Conservation (phyloP, 1,140 invertebrate species). For the Drosophila murphyi region DNA sequence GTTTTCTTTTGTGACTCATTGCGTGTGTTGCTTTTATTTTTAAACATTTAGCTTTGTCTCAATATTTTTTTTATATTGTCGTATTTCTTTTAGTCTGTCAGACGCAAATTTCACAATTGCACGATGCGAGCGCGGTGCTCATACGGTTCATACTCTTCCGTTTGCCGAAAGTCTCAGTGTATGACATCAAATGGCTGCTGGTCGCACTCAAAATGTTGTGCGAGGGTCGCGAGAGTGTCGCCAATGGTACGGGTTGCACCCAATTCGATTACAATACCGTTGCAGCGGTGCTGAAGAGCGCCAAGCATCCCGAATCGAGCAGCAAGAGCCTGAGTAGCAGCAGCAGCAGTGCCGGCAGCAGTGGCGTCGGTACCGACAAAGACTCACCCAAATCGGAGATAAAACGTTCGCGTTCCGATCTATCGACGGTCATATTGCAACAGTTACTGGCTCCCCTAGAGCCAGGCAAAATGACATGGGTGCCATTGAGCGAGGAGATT, state of each 20-base stretch:
- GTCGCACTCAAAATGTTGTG: constrained; percentile 79
- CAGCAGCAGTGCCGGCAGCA: constrained; percentile 70
- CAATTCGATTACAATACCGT: constrained; percentile 77
- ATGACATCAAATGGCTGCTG: constrained; percentile 79
- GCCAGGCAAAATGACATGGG: constrained; percentile 79
- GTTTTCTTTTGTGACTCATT: constrained; percentile 17
- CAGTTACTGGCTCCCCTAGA: constrained; percentile 88
- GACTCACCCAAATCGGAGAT: constrained; percentile 86
- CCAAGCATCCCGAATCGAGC: constrained; percentile 71
- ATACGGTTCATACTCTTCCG: constrained; percentile 79
- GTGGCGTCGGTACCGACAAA: constrained; percentile 84
- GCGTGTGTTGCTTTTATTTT: constrained; percentile 3
- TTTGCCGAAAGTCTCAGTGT: constrained; percentile 71
- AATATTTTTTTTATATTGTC: constrained; percentile 2
- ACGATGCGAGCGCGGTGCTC: constrained; percentile 76
- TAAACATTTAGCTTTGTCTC: constrained; percentile 14
- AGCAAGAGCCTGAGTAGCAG: constrained; percentile 64
- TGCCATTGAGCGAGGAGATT: constrained; percentile 77
- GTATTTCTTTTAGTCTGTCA: constrained; percentile 86
- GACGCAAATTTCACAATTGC: constrained; percentile 86
- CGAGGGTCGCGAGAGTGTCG: constrained; percentile 57
- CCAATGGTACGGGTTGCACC: constrained; percentile 16
- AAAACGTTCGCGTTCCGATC: constrained; percentile 87
- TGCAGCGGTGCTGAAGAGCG: constrained; percentile 65
- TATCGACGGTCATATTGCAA: constrained; percentile 88